Evolutionary conservation across 2,113 vertebrate species (phyloP).

Genomic region (Poeciliopsis retropinna): DNA sequence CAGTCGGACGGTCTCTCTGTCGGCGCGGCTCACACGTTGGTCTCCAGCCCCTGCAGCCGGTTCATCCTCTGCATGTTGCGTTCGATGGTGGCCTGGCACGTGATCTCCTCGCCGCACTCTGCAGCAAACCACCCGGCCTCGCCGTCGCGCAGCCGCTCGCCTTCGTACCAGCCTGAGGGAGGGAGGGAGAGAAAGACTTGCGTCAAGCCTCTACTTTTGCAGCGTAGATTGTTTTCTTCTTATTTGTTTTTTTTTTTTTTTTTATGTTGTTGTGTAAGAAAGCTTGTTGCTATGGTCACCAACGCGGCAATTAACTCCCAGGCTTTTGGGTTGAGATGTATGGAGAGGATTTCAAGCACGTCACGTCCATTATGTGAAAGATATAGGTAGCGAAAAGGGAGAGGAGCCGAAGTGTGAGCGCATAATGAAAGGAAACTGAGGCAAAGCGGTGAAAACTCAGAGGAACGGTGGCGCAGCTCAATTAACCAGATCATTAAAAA

Average conservation of each 20-base stretch:
- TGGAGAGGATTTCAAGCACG: slow-evolving; percentile 21
- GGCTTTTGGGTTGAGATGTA: slow-evolving; percentile 1
- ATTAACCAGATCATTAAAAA: neutral
- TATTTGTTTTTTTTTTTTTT: too few species aligned
- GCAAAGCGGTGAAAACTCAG: neutral
- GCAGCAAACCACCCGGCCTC: slow-evolving; percentile 92
- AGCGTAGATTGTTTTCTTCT: neutral
- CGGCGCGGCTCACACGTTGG: slow-evolving; percentile 83
- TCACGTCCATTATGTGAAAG: slow-evolving; percentile 7
- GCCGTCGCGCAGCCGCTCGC: slow-evolving; percentile 90
- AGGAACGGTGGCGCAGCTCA: slow-evolving; percentile 3
- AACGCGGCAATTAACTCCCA: slow-evolving; percentile 10
- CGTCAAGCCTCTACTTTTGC: too few species aligned
- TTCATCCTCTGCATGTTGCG: slow-evolving; percentile 97
- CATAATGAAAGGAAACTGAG: slow-evolving; percentile 22
- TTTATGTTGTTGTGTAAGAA: slow-evolving; percentile 49
- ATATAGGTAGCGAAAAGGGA: neutral
- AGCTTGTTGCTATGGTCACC: slow-evolving; percentile 41
- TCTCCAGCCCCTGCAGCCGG: slow-evolving; percentile 92
- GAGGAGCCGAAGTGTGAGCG: neutral
- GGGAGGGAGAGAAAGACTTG: slow-evolving; percentile 9
- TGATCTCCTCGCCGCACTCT: slow-evolving; percentile 91
- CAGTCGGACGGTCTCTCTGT: slow-evolving; percentile 1
- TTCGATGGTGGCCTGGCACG: slow-evolving; percentile 89
- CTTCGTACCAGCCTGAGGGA: slow-evolving; percentile 92